These are phyloP conservation scores for Ciconia maguari DNA, from an alignment of 2,113 vertebrate species.

Conservation along the genomic window DNA sequence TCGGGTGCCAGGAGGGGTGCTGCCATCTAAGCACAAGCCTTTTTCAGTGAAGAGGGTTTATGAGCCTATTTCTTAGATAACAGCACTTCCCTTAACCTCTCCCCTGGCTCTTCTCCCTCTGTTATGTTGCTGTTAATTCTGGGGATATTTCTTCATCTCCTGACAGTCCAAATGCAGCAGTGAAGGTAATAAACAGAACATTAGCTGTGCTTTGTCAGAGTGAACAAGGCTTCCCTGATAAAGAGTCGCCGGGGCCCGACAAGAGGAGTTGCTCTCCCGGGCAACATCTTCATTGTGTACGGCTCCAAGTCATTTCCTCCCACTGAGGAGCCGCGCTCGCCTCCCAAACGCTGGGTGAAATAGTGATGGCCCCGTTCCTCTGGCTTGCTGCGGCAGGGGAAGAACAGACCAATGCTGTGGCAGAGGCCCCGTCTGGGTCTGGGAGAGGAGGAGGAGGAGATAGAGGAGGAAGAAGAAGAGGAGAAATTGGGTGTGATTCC, in stretches of 20 bases:
- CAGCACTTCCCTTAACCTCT: constrained; percentile 53
- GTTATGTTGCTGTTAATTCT: constrained; percentile 46
- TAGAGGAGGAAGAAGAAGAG: background rate
- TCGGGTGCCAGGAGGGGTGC: background rate
- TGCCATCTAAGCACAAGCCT: background rate
- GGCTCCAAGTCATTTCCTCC: background rate
- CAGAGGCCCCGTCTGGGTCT: background rate
- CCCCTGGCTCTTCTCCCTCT: constrained; percentile 49
- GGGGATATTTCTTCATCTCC: constrained; percentile 53
- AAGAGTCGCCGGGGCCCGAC: background rate
- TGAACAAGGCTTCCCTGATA: constrained; percentile 15
- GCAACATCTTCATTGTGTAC: background rate
- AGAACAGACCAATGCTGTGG: accelerated
- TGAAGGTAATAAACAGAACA: constrained; percentile 47
- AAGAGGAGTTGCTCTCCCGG: constrained; percentile 39
- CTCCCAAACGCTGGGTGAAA: background rate
- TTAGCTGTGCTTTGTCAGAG: constrained; percentile 55
- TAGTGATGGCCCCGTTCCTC: background rate
- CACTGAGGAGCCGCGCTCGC: accelerated
- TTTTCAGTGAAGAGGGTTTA: background rate
- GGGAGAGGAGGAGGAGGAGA: background rate
- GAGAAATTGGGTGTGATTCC: background rate
- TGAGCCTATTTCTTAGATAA: constrained; percentile 15
- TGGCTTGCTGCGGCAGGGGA: accelerated
- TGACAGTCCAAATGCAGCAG: constrained; percentile 30